Conservation (phyloP, 2,888 invertebrate genomes). For the Rhagonycha fulva region DNA sequence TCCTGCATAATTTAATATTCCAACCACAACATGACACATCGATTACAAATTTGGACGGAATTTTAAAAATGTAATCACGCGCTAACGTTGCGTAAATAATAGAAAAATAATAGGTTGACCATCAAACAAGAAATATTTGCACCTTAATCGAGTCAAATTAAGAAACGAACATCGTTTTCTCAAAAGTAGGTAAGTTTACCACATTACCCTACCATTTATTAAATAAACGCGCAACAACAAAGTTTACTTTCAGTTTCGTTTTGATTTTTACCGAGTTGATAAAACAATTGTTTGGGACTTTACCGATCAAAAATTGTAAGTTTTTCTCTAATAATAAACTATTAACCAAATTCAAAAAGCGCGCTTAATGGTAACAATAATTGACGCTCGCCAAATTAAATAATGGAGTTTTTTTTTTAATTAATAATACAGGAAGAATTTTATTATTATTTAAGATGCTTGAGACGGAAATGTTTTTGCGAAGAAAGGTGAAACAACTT, state of each 20-base stretch:
- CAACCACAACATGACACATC: neutral
- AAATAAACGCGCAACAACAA: neutral
- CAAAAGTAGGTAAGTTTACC: conserved; percentile 12
- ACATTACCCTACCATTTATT: conserved; percentile 7
- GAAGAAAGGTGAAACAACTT: conserved; percentile 17
- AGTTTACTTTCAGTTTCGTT: conserved; percentile 9
- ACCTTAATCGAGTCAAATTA: neutral
- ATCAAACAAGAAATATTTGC: neutral
- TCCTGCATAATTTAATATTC: neutral
- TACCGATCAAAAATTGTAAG: neutral
- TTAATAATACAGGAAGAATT: neutral
- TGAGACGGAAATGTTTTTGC: conserved; percentile 7
- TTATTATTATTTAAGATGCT: neutral
- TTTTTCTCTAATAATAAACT: neutral
- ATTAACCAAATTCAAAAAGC: neutral
- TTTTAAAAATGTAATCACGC: neutral
- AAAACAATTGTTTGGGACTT: neutral
- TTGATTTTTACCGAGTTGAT: neutral
- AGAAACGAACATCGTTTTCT: conserved; percentile 1
- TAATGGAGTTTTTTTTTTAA: neutral
- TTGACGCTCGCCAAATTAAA: neutral
- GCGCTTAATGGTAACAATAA: neutral
- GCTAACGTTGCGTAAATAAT: neutral
- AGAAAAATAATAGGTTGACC: neutral
- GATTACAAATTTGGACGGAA: neutral